Conservation (phyloP, 2,113 vertebrate genomes). For the Hepsetus odoe region DNA sequence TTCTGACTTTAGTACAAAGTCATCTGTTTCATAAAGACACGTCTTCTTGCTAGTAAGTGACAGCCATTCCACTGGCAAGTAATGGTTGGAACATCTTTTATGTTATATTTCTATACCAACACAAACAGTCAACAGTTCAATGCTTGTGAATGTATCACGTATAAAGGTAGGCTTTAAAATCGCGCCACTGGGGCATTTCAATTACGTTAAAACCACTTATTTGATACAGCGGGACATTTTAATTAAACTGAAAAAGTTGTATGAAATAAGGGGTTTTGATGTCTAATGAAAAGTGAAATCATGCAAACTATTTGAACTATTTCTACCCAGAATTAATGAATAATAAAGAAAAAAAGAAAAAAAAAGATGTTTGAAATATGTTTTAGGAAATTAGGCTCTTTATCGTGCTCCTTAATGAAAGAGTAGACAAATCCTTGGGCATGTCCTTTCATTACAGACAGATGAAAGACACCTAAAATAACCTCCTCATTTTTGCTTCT, state of each 20-base stretch:
- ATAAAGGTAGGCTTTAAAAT: no score
- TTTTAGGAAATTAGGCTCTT: neutral
- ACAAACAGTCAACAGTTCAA: no score
- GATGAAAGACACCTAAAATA: conserved; percentile 3
- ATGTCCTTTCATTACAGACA: neutral
- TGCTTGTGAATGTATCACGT: no score
- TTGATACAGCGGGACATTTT: no score
- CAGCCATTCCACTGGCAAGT: no score
- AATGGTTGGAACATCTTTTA: no score
- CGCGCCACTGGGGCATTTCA: no score
- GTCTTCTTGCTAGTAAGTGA: no score
- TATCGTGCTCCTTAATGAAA: neutral
- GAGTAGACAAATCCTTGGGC: conserved; percentile 6
- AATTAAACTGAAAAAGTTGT: neutral
- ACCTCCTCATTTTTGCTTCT: neutral
- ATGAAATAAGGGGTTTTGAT: neutral
- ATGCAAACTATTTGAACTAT: neutral
- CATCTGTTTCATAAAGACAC: no score
- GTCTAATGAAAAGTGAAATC: neutral
- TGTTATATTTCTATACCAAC: no score
- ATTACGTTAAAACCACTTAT: neutral
- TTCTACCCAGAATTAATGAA: neutral
- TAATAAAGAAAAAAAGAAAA: neutral
- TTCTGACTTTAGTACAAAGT: no score
- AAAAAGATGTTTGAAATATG: neutral